These are phyloP conservation scores for Aphelenchoides avenae DNA, from an alignment of 1,140 invertebrate genomes.

Conservation along the genomic window DNA sequence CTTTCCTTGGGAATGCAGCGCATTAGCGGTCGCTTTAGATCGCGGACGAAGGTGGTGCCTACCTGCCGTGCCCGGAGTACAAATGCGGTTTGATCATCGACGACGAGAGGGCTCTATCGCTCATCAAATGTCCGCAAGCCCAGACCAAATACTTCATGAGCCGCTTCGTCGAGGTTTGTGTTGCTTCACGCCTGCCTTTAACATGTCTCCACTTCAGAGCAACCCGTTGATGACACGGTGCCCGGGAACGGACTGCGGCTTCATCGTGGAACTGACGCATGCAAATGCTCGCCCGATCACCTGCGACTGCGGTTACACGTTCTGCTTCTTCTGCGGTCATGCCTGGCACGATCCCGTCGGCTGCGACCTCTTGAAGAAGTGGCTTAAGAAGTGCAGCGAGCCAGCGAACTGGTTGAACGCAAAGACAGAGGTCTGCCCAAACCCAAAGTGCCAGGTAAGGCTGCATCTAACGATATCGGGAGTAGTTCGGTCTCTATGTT, in stretches of 20 bases:
- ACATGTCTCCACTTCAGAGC: conserved; percentile 68
- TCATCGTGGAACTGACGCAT: conserved; percentile 87
- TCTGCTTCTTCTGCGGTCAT: conserved; percentile 78
- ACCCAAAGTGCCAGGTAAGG: conserved; percentile 48
- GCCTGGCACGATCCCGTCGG: conserved; percentile 95
- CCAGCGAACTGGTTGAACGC: conserved; percentile 99
- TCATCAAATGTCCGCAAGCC: conserved; percentile 26
- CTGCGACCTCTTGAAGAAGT: conserved; percentile 83
- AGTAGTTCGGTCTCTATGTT: neutral
- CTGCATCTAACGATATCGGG: neutral
- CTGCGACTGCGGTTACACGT: conserved; percentile 73
- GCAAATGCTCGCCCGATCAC: conserved; percentile 88
- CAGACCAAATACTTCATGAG: conserved; percentile 97
- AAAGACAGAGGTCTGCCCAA: conserved; percentile 75
- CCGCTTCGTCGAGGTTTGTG: conserved; percentile 84
- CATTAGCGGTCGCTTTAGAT: conserved; percentile 24
- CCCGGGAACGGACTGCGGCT: conserved; percentile 90
- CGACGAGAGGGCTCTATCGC: conserved; percentile 29
- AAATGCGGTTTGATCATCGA: conserved; percentile 41
- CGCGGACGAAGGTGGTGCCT: conserved; percentile 17
- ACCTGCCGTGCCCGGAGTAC: conserved; percentile 34
- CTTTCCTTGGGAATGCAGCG: neutral
- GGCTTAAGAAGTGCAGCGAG: conserved; percentile 99
- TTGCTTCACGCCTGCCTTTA: neutral
- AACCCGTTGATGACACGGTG: conserved; percentile 93